A percentile compares a stretch with the other conserved stretches of the same genome.
Conservation (phyloP, 2,113 vertebrate species). For the Poecile atricapillus region DNA sequence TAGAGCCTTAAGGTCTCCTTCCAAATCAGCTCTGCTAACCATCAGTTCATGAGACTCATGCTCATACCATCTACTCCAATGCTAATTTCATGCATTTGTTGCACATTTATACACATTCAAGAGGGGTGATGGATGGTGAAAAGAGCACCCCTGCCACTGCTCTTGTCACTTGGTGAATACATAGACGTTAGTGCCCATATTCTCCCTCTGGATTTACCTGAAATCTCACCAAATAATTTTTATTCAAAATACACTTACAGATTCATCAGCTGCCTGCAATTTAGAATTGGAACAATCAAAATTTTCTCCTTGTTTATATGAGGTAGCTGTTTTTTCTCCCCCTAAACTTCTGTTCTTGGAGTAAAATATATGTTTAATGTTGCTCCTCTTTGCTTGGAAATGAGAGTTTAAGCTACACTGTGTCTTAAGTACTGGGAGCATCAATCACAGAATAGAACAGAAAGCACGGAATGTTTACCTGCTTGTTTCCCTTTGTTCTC, state of each 20-base stretch:
- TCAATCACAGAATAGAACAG: background rate
- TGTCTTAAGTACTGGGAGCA: background rate
- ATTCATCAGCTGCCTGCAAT: background rate
- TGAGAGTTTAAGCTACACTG: background rate
- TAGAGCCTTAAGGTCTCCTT: background rate
- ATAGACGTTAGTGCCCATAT: background rate
- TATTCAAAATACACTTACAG: background rate
- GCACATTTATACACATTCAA: background rate
- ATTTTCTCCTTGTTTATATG: background rate
- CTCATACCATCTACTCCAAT: background rate
- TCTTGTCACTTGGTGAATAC: background rate
- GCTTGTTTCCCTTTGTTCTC: background rate
- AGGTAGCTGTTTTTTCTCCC: background rate
- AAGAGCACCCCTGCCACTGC: background rate
- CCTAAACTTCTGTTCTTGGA: background rate
- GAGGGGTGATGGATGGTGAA: background rate
- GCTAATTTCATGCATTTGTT: background rate
- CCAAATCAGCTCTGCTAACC: background rate
- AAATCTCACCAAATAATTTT: background rate
- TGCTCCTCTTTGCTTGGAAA: background rate
- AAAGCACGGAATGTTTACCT: background rate
- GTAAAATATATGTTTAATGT: background rate
- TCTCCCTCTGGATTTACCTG: background rate
- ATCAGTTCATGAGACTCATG: background rate
- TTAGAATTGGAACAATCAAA: background rate